These are phyloP conservation scores for Tineola bisselliella DNA, from an alignment of 2,888 invertebrate species.

Conservation along the genomic window DNA sequence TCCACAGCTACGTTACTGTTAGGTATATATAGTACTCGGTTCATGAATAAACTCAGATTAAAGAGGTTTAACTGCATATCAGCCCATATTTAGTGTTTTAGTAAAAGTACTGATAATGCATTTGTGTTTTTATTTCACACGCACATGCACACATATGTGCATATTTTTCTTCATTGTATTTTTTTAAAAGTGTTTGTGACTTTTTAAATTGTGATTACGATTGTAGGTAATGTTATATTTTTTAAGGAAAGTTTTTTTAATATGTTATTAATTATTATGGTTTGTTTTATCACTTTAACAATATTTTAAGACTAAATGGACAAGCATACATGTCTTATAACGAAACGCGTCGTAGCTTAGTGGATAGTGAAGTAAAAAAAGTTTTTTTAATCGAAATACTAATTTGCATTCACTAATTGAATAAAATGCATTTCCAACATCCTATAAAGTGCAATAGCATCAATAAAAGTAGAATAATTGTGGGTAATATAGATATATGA, in stretches of 20 bases:
- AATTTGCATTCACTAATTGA: too few species aligned
- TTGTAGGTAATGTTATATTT: not conserved
- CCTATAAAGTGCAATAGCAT: not conserved
- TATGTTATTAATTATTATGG: not conserved
- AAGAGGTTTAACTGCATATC: not conserved
- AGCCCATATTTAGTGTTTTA: conserved; percentile 2
- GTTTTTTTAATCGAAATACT: too few species aligned
- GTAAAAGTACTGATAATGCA: conserved; percentile 9
- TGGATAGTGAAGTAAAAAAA: too few species aligned
- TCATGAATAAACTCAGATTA: not conserved
- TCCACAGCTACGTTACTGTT: too few species aligned
- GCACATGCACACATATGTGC: not conserved
- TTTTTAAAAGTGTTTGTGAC: not conserved
- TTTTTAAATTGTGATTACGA: too few species aligned
- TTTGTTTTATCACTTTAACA: too few species aligned
- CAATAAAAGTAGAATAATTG: not conserved
- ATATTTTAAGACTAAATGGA: too few species aligned
- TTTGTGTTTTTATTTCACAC: not conserved
- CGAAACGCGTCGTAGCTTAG: too few species aligned
- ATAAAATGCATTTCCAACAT: too few species aligned
- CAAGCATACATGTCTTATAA: too few species aligned
- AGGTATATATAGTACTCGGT: too few species aligned
- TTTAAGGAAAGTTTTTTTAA: not conserved
- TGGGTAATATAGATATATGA: too few species aligned
- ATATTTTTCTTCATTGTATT: not conserved